Evolutionary conservation across 2,888 invertebrate species (phyloP), one percentile per base, ranked within the genome.

Genomic region (Salticus scenicus): DNA sequence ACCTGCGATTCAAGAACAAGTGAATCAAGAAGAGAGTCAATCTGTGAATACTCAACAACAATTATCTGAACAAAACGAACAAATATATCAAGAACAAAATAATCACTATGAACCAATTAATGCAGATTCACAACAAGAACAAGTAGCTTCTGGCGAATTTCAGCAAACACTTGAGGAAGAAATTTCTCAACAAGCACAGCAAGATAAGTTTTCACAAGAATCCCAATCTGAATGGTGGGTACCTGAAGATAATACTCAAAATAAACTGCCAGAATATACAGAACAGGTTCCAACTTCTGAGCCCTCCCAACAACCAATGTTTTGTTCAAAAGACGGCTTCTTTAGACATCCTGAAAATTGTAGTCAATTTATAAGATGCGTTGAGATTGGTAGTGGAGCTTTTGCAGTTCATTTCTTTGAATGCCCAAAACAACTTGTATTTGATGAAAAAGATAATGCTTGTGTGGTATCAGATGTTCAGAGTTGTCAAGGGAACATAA

Each of bases 331-430:
- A 8, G 76, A 80, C 42, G 86, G 80, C 17, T 80, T 80, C 66
- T 86, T 71, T 30, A 71, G 67, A 14, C 79, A 80, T 17, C 86
- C 79, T 14, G 47, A 30, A 31, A 80, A 86, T 30, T 86, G 86
- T 27, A 76, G 76, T 31, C 78, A 74, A 17, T 86, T 86, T n/a
- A 10, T 76, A 1, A 75, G 66, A 10, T 80, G 80, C 37, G 69
- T 76, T 2, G 66, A 51, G 27, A 70, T 63, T 14, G 76, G 79
- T n/a, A 20, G 75, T 27, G 66, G 67, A 0, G 33, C 69, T 5
- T 86, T 69, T 27, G 27, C 80, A 14, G 51, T 77, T 66, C 77
- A 87, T 63, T 72, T 78, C 27, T 87, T 87, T 28, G 73, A 75
- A 70, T 87, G 87, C 41, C 74, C 75, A 0, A 67, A 66, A 0